Evolutionary conservation across 2,888 invertebrate species (phyloP), one percentile per base, ranked within the genome.

Genomic region (Netelia fuscicornis): DNA sequence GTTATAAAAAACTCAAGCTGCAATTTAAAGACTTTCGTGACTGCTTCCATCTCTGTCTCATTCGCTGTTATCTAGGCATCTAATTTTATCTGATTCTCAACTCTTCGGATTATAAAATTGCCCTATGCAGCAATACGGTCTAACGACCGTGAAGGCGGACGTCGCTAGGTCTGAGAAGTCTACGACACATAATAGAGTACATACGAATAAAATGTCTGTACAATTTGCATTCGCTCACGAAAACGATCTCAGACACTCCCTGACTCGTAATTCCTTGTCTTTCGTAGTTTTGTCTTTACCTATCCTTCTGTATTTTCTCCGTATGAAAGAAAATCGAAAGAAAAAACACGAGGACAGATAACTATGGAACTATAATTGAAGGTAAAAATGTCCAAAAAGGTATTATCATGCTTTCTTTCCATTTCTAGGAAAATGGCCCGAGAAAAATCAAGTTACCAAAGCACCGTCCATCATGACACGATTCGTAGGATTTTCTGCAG

Each of bases 401-500:
- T 8, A 48, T 25, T 48, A 44, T 48, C 74, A 20, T 42, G 9
- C 37, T 52, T 60, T 54, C 52, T 75, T 17, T 52, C n/a, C 23
- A 11, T 42, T 65, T 23, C 54, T 20, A 52, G 62, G 10, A 3
- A 62, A 48, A 44, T 52, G 37, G 54, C 23, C 65, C 30, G 54
- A 11, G 56, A 54, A 67, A 76, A 67, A 76, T 76, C 65, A 76
- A 76, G 76, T 58, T 76, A 65, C 65, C 76, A 56, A 56, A 76
- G 56, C 65, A 65, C 76, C 76, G 67, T 76, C 56, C 76, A 42
- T 76, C 76, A 76, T 65, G 76, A 76, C 37, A 42, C 65, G 65
- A 76, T 76, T 76, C 56, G 56, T 23, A 42, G 67, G 65, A 67
- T 76, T 76, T 76, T 65, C 67, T 30, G 76, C 56, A 23, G 76